Conservation (phyloP, 2,888 invertebrate genomes). For the Plusia festucae region DNA sequence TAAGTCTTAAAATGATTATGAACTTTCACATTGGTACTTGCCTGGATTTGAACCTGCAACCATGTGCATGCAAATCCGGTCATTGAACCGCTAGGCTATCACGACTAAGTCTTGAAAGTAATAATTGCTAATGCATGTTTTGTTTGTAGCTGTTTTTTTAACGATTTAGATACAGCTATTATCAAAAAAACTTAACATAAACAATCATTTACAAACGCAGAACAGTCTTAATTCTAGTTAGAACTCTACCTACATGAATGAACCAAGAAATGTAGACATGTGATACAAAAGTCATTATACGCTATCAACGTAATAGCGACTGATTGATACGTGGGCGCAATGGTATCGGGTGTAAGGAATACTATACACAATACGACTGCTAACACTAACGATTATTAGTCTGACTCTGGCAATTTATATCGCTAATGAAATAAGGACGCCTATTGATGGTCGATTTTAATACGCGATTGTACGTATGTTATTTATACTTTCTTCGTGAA, state of each 20-base stretch:
- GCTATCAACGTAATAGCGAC: conserved; percentile 39
- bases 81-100: too few species aligned
- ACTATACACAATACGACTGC: background rate
- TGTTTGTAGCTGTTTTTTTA: too few species aligned
- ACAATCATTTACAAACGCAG: background rate
- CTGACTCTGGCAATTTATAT: background rate
- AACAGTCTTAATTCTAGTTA: conserved; percentile 11
- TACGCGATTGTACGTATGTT: background rate
- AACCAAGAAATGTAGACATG: conserved; percentile 31
- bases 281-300: conserved; percentile 7
- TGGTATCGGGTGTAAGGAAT: conserved; percentile 18
- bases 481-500: too few species aligned
- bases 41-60: too few species aligned
- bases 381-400: conserved; percentile 1
- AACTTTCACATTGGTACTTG: too few species aligned
- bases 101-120: too few species aligned
- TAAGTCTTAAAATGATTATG: too few species aligned
- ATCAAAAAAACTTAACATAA: too few species aligned
- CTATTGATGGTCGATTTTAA: background rate
- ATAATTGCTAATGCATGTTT: too few species aligned
- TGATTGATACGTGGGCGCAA: conserved; percentile 54
- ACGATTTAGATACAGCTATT: too few species aligned
- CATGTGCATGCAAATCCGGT: too few species aligned
- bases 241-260: conserved; percentile 19
- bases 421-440: background rate